Conservation (phyloP, 2,797 vertebrate genomes). For the Tapirus indicus region DNA sequence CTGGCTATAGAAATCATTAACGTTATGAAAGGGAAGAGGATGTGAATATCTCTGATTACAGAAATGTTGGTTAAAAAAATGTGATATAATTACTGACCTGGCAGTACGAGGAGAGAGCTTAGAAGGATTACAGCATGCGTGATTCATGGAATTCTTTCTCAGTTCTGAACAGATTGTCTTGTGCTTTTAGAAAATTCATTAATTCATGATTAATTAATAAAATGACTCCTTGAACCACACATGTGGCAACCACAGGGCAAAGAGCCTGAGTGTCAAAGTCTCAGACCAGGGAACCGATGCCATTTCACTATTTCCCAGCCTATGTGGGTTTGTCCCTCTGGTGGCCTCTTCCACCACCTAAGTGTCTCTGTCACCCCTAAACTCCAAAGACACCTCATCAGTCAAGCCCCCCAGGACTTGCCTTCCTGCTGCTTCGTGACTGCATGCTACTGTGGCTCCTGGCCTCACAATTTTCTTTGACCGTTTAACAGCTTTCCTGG, state of each 20-base stretch:
- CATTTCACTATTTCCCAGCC: not conserved
- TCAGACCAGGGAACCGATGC: not conserved
- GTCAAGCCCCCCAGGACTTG: accelerated
- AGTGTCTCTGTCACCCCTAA: not conserved
- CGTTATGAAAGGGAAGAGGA: not conserved
- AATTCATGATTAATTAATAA: not conserved
- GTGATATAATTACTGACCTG: not conserved
- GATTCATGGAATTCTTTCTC: not conserved
- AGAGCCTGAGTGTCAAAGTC: not conserved
- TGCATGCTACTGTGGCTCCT: too few relatives aligned
- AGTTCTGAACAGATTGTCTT: not conserved
- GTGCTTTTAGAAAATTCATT: not conserved
- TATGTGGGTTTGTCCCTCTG: not conserved
- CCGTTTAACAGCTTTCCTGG: not conserved
- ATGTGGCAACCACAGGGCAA: not conserved
- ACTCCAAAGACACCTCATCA: not conserved
- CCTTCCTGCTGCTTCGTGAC: not conserved
- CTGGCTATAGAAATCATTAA: not conserved
- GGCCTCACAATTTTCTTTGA: not conserved
- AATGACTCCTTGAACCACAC: not conserved
- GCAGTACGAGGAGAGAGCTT: not conserved
- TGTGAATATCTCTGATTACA: not conserved
- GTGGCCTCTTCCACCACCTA: not conserved
- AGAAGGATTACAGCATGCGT: not conserved
- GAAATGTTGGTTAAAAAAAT: not conserved